phyloP scores from a whole-genome alignment of 2,888 invertebrate genomes.

The Panopea generosa region DNA sequence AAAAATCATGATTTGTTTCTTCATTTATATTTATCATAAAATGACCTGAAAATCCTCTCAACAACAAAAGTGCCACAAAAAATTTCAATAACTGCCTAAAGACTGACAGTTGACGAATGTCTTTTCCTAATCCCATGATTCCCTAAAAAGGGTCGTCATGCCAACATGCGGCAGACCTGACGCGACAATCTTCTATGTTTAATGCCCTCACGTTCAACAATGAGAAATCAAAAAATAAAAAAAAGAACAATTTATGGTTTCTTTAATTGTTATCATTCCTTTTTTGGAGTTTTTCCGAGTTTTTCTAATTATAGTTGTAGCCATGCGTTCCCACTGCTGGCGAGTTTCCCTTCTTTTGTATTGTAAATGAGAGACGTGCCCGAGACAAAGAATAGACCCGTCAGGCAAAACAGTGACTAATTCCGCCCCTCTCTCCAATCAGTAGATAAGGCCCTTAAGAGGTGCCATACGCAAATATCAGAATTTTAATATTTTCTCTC shows the following conservation, averaged over 20 bases:
- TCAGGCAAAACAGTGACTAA: conserved; percentile 15
- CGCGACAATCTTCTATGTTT: conserved; percentile 40
- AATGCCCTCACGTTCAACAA: conserved; percentile 45
- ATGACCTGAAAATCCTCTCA: too few species aligned
- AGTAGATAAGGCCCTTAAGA: too few species aligned
- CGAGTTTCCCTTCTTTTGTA: conserved; percentile 14
- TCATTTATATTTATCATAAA: too few species aligned
- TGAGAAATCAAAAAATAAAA: conserved; percentile 45
- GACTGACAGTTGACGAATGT: conserved; percentile 32
- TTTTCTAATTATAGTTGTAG: conserved; percentile 39
- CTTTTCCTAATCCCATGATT: conserved; percentile 43
- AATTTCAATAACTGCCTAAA: not conserved
- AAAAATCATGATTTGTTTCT: too few species aligned
- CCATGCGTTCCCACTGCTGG: conserved; percentile 39
- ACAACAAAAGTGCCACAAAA: too few species aligned
- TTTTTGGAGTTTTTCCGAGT: conserved; percentile 30
- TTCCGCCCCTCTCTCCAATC: not conserved
- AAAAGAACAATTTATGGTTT: conserved; percentile 58
- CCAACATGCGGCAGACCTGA: conserved; percentile 26
- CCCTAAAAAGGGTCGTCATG: conserved; percentile 36
- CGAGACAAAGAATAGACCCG: conserved; percentile 15
- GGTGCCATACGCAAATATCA: too few species aligned
- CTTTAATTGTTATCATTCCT: conserved; percentile 53
- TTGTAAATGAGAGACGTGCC: conserved; percentile 20
- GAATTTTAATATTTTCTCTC: too few species aligned